Percentiles rank a stretch among this genome's conserved stretches.
Conservation (phyloP, 2,888 invertebrate species). For the Nudaria mundana region DNA sequence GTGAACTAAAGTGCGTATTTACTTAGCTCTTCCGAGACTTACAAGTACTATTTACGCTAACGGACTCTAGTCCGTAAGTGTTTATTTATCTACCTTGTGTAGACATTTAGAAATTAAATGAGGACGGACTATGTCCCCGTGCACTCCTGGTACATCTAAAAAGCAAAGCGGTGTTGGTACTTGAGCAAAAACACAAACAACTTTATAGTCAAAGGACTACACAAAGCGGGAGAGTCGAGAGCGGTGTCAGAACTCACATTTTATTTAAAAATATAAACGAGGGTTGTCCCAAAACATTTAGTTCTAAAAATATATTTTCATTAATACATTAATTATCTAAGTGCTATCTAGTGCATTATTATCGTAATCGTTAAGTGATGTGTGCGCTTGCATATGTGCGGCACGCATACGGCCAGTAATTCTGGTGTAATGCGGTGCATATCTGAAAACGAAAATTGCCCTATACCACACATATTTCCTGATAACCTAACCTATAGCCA, state of each 20-base stretch:
- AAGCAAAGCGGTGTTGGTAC: slow-evolving; percentile 36
- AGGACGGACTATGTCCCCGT: slow-evolving; percentile 31
- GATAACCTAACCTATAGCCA: slow-evolving; percentile 69
- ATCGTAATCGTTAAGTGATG: slow-evolving; percentile 77
- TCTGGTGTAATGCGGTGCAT: slow-evolving; percentile 81
- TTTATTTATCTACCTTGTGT: slow-evolving; percentile 20
- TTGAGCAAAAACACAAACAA: slow-evolving; percentile 41
- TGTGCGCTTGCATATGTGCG: slow-evolving; percentile 81
- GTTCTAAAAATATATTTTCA: slow-evolving; percentile 66
- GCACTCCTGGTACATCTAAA: slow-evolving; percentile 40
- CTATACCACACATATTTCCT: slow-evolving; percentile 81
- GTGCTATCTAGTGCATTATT: slow-evolving; percentile 80
- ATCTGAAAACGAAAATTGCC: slow-evolving; percentile 82
- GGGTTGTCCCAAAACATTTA: slow-evolving; percentile 81
- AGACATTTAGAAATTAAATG: slow-evolving; percentile 23
- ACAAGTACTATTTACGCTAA: slow-evolving; percentile 22
- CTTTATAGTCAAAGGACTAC: slow-evolving; percentile 43
- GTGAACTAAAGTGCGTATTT: slow-evolving; percentile 22
- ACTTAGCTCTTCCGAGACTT: slow-evolving; percentile 25
- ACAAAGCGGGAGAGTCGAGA: slow-evolving; percentile 70
- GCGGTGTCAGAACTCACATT: slow-evolving; percentile 72
- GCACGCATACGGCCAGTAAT: slow-evolving; percentile 81
- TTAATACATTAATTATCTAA: slow-evolving; percentile 71
- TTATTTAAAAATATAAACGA: slow-evolving; percentile 71
- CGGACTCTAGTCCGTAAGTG: slow-evolving; percentile 29